phyloP scores from a whole-genome alignment of 1,140 invertebrate species.

The Penaeus chinensis region DNA sequence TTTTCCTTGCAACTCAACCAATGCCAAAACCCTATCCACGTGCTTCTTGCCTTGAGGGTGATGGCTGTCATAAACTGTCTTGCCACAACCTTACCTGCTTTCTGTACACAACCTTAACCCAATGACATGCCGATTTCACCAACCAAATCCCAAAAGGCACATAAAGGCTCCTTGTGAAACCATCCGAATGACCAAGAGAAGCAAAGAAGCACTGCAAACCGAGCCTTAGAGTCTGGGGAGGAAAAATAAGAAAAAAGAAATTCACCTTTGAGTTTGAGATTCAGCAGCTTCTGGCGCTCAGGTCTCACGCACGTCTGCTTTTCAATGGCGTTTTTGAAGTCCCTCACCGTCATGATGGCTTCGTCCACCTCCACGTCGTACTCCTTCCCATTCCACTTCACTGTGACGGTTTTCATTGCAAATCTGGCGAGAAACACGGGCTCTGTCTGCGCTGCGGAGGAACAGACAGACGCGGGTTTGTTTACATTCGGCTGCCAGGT shows the following conservation, averaged over 20 bases:
- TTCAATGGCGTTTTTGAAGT: slow-evolving; percentile 84
- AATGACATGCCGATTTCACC: no score
- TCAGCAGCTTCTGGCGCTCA: slow-evolving; percentile 91
- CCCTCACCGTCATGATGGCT: slow-evolving; percentile 78
- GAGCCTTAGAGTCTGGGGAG: not conserved
- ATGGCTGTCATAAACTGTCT: no score
- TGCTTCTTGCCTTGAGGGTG: no score
- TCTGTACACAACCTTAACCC: no score
- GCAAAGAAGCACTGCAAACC: not conserved
- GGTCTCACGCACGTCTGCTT: slow-evolving; percentile 86
- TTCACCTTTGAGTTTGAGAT: slow-evolving; percentile 89
- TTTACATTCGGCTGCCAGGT: no score
- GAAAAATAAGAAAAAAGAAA: not conserved
- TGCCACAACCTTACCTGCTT: no score
- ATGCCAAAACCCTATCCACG: no score
- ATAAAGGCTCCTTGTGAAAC: no score
- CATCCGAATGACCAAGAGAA: not conserved
- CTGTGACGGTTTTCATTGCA: slow-evolving; percentile 70
- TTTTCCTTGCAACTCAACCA: no score
- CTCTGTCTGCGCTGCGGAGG: not conserved
- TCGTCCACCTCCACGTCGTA: slow-evolving; percentile 78
- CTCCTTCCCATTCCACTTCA: slow-evolving; percentile 94
- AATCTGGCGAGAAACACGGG: not conserved
- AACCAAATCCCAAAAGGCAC: no score
- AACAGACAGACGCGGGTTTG: not conserved